A percentile compares a stretch with the other conserved stretches of the same genome.
Evolutionary conservation across 2,113 vertebrate species (phyloP).

Genomic region (Limanda limanda): DNA sequence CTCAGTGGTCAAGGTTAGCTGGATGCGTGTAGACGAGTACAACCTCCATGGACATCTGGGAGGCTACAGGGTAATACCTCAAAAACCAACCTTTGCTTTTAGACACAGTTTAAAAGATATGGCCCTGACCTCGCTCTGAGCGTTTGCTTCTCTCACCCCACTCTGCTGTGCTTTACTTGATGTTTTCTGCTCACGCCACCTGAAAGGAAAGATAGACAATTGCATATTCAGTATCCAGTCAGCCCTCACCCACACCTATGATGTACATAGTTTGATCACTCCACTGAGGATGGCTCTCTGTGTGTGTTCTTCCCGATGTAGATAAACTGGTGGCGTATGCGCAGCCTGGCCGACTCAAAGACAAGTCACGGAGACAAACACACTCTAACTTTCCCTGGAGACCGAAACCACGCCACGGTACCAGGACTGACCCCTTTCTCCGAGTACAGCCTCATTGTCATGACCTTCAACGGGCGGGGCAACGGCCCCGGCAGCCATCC

Average conservation of each 20-base stretch:
- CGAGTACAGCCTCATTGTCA: slow-evolving; percentile 90
- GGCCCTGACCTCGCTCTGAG: slow-evolving; percentile 52
- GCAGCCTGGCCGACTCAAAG: slow-evolving; percentile 85
- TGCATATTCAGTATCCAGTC: background rate
- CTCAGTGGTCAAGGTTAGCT: slow-evolving; percentile 88
- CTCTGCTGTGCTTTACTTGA: slow-evolving; percentile 28
- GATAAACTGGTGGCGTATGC: slow-evolving; percentile 94
- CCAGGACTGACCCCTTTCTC: slow-evolving; percentile 90
- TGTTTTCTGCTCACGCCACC: slow-evolving; percentile 19
- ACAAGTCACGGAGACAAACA: slow-evolving; percentile 86
- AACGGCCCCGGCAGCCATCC: slow-evolving; percentile 92
- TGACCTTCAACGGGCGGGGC: slow-evolving; percentile 92
- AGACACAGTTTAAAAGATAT: slow-evolving; percentile 72
- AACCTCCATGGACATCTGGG: slow-evolving; percentile 91
- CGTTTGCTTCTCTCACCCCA: slow-evolving; percentile 32
- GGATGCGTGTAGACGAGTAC: slow-evolving; percentile 90
- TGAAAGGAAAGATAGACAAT: background rate
- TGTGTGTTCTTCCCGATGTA: slow-evolving; percentile 57
- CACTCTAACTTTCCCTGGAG: slow-evolving; percentile 85
- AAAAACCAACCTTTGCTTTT: slow-evolving; percentile 68
- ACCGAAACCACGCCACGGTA: slow-evolving; percentile 84
- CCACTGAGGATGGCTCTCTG: background rate
- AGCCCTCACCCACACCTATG: background rate
- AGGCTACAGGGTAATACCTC: slow-evolving; percentile 93
- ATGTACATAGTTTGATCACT: slow-evolving; percentile 1